Conservation (phyloP, 2,797 vertebrate genomes). For the Anableps anableps region DNA sequence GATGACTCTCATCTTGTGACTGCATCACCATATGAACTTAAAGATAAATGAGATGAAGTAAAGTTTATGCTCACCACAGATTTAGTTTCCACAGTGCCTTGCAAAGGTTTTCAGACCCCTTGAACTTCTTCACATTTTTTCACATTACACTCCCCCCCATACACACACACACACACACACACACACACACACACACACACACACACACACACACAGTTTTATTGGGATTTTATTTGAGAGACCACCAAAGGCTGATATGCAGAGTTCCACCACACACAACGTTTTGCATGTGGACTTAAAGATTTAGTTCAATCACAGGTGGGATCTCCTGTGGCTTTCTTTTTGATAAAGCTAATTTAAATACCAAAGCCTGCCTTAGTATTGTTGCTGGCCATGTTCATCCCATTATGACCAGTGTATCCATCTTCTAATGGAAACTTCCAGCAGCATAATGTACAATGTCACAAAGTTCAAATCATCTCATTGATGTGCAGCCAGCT, state of each 20-base stretch:
- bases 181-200: too few relatives aligned
- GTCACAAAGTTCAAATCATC: too few relatives aligned
- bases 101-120: not conserved
- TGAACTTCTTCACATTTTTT: constrained; percentile 23
- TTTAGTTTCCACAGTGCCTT: not conserved
- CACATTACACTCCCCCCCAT: constrained; percentile 34
- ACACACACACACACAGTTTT: too few relatives aligned
- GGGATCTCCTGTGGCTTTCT: not conserved
- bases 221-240: not conserved
- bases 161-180: too few relatives aligned
- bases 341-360: not conserved
- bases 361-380: not conserved
- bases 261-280: not conserved
- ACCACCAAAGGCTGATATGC: not conserved
- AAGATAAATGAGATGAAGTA: constrained; percentile 52
- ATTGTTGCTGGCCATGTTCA: not conserved
- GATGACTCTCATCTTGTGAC: constrained; percentile 42
- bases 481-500: too few relatives aligned
- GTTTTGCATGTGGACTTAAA: not conserved
- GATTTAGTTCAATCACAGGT: not conserved
- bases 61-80: constrained; percentile 37
- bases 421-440: constrained; percentile 58
- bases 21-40: constrained; percentile 33
- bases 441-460: constrained; percentile 23
- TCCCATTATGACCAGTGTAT: constrained; percentile 33